Evolutionary conservation across 1,140 invertebrate species (phyloP), one percentile per base, ranked within the genome.

Genomic region (Zaprionus africanus): DNA sequence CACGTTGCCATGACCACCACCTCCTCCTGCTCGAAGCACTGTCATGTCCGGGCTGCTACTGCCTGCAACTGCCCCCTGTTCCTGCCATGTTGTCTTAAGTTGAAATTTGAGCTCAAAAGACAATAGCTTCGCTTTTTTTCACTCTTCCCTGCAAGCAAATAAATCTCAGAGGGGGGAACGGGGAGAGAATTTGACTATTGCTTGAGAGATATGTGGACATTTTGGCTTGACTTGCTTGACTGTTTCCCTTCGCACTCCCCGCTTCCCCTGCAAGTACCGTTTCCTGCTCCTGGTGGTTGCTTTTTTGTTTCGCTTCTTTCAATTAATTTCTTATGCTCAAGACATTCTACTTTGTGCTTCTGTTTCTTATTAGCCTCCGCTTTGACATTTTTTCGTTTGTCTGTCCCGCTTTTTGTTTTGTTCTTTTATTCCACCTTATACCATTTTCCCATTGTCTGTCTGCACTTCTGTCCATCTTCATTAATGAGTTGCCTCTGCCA

Each of bases 71-170:
- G 43, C 36, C 38, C 36, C 38, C 58, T 73, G 53, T 75, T 74
- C n/a, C n/a, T 51, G 19, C 38, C 64, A 54, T 73, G 53, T 78
- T 78, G 76, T 78, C 76, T 78, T 78, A 78, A 78, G 72, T 76
- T 76, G 76, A 76, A 78, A 78, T 76, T 78, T 78, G 76, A 78
- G 76, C 76, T 78, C 38, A 78, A 78, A 78, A 78, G 65, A 78
- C 72, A 78, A 78, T 75, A 78, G 72, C 38, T 11, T 66, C 61
- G 63, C 24, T 73, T 73, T 70, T 68, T 31, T 57, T 53, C 26
- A 22, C 24, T 57, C n/a, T 43, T 69, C 34, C 56, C 61, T 28
- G 41, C 73, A 69, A 74, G 68, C 76, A 78, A 78, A 78, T 78
- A 78, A 57, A 38, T 58, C 12, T 38, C 31, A 58, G 22, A 22